Percentiles rank a stretch among this genome's conserved stretches.
phyloP scores from a whole-genome alignment of 2,113 vertebrate species.

The Osmerus eperlanus region DNA sequence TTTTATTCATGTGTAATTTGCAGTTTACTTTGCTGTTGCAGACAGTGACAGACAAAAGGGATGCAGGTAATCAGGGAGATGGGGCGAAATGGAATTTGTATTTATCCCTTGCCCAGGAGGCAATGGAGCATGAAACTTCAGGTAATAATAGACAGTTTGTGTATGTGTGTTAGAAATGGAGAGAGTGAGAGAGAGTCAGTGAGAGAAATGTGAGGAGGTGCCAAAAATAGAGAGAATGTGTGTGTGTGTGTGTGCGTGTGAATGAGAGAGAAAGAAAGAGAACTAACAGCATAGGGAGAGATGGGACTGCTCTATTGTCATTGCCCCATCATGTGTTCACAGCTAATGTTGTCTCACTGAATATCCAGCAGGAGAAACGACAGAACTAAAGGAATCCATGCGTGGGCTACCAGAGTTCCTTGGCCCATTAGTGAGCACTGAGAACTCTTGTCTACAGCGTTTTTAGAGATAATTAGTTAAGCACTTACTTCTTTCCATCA shows the following conservation, averaged over 20 bases:
- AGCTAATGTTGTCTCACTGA: constrained; percentile 10
- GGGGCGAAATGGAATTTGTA: constrained; percentile 22
- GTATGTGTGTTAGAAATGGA: constrained; percentile 5
- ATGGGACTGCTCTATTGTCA: not conserved
- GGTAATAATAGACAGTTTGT: constrained; percentile 7
- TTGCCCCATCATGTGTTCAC: constrained; percentile 11
- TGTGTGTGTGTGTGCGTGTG: not conserved
- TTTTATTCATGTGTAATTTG: not conserved
- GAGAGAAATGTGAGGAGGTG: not conserved
- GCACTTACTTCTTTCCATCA: not conserved
- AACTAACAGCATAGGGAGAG: not conserved
- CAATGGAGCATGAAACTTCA: constrained; percentile 12
- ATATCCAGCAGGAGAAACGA: not conserved
- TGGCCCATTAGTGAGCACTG: not conserved
- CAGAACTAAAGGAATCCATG: not conserved
- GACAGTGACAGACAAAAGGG: constrained; percentile 14
- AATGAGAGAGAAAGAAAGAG: not conserved
- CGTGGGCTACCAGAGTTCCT: not conserved
- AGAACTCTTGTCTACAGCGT: not conserved
- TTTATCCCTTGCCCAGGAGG: not conserved
- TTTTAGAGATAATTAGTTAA: not conserved
- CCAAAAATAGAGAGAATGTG: not conserved
- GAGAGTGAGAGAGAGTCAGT: constrained; percentile 2
- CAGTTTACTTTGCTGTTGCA: not conserved
- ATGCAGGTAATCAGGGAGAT: constrained; percentile 9